phyloP scores from a whole-genome alignment of 2,888 invertebrate species.

The Xiphydria camelus region DNA sequence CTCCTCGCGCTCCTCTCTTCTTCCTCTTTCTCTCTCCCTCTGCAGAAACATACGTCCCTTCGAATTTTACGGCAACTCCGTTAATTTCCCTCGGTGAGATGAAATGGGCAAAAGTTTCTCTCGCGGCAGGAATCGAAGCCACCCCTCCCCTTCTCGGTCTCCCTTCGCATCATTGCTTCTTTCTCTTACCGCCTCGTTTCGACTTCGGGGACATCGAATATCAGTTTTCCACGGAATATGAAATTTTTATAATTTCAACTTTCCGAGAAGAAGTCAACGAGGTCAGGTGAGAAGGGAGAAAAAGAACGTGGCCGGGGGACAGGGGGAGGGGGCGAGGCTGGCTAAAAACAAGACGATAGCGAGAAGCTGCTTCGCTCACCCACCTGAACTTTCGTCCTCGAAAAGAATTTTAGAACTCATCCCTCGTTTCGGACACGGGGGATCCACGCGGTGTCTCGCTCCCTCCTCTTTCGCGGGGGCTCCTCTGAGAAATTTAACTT shows the following conservation, averaged over 20 bases:
- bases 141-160: too few species aligned
- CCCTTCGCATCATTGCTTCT: too few species aligned
- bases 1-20: too few species aligned
- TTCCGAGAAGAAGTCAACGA: slow-evolving; percentile 26
- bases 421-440: slow-evolving; percentile 27
- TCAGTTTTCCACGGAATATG: slow-evolving; percentile 27
- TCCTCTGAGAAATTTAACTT: slow-evolving; percentile 50
- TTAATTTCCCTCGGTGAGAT: background rate
- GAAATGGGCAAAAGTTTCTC: too few species aligned
- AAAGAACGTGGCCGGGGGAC: slow-evolving; percentile 1
- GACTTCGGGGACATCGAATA: background rate
- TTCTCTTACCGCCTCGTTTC: background rate
- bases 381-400: slow-evolving; percentile 30
- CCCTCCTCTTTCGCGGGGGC: slow-evolving; percentile 16
- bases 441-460: slow-evolving; percentile 9
- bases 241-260: slow-evolving; percentile 48
- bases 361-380: slow-evolving; percentile 16
- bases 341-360: too few species aligned
- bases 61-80: slow-evolving; percentile 10
- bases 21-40: too few species aligned
- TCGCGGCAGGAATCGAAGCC: background rate
- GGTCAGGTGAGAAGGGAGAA: too few species aligned
- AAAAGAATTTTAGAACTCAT: slow-evolving; percentile 42
- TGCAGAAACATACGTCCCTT: too few species aligned
- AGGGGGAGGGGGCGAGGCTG: too few species aligned